These are phyloP conservation scores for Acanthosepion pharaonis DNA, from an alignment of 2,888 invertebrate species.

Conservation along the genomic window DNA sequence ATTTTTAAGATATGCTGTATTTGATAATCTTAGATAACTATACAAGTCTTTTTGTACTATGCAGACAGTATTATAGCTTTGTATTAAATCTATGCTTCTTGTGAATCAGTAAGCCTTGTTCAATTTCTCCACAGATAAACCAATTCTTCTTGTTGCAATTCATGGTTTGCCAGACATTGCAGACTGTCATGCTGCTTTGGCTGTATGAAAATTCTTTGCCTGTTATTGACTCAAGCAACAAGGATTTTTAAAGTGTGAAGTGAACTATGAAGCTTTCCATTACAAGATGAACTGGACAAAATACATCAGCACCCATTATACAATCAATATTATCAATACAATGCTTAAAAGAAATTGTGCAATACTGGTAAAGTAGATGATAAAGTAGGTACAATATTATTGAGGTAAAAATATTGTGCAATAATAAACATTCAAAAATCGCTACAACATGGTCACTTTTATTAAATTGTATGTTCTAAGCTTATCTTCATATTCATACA, in stretches of 20 bases:
- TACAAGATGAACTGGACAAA: conserved; percentile 1
- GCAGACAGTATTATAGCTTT: not conserved
- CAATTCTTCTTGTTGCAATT: conserved; percentile 21
- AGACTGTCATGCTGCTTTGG: not conserved
- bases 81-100: not conserved
- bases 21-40: no score
- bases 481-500: no score
- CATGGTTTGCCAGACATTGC: not conserved
- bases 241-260: conserved; percentile 8
- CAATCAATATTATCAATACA: not conserved
- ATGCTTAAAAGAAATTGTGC: no score
- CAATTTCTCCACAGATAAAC: not conserved
- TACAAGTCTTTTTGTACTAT: not conserved
- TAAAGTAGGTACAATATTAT: no score
- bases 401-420: no score
- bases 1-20: no score
- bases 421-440: no score
- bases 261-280: conserved; percentile 33
- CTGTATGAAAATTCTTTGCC: not conserved
- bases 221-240: not conserved
- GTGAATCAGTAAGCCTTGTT: not conserved
- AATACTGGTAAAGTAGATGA: no score
- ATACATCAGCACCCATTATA: not conserved
- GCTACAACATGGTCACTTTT: no score
- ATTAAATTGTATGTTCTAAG: no score